Evolutionary conservation across 2,888 invertebrate genomes (phyloP).

Genomic region (Temnothorax rugatulus): DNA sequence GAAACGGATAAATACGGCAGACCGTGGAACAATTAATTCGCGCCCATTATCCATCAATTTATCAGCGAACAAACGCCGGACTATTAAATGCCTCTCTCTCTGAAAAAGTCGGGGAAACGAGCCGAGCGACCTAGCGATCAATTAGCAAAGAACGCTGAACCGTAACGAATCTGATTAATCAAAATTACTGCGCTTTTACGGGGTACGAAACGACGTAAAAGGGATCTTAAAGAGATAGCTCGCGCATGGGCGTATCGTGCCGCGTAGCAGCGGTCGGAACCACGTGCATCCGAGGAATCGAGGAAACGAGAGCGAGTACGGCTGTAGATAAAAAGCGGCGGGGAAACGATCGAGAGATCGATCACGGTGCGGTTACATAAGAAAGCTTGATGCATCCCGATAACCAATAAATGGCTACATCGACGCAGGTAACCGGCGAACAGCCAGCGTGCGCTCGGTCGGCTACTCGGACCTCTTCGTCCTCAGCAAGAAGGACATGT

Average conservation of each 20-base stretch:
- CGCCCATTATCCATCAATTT: conserved; percentile 18
- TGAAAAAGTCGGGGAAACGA: conserved; percentile 22
- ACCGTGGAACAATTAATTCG: conserved; percentile 15
- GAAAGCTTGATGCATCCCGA: conserved; percentile 81
- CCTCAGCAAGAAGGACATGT: conserved; percentile 99
- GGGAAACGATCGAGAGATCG: conserved; percentile 60
- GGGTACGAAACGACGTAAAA: background rate
- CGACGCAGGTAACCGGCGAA: conserved; percentile 96
- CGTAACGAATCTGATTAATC: conserved; percentile 35
- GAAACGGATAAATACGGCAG: background rate
- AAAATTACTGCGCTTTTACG: background rate
- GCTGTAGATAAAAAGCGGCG: conserved; percentile 16
- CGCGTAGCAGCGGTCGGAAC: background rate
- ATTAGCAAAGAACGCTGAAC: conserved; percentile 18
- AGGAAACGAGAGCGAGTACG: background rate
- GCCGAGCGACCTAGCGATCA: conserved; percentile 8
- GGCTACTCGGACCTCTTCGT: conserved; percentile 99
- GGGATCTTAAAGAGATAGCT: background rate
- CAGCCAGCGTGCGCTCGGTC: conserved; percentile 98
- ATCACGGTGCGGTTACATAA: conserved; percentile 70
- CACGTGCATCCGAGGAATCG: conserved; percentile 9
- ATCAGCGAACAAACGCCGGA: conserved; percentile 26
- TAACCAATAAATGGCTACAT: conserved; percentile 86
- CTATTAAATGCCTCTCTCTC: background rate
- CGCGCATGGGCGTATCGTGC: background rate